Percentiles rank a stretch among this genome's conserved stretches.
These are phyloP conservation scores for Phyllostomus hastatus DNA, from an alignment of 2,113 vertebrate genomes.

Conservation along the genomic window DNA sequence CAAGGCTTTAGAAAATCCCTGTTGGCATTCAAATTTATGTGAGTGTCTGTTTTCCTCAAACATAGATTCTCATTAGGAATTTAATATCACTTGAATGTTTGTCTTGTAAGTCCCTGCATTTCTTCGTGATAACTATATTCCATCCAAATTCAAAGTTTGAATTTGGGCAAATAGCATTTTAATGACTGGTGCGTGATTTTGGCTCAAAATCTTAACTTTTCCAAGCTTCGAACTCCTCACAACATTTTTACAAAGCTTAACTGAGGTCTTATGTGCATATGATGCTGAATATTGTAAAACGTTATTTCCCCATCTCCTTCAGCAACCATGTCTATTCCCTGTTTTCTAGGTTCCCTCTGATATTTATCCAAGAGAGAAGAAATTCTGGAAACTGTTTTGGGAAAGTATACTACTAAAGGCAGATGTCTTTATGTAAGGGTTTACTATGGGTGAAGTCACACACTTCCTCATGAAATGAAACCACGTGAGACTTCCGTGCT, in stretches of 20 bases:
- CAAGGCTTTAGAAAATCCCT: neutral
- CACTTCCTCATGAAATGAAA: constrained; percentile 31
- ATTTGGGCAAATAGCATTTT: neutral
- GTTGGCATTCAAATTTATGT: neutral
- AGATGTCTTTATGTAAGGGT: neutral
- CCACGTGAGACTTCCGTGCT: neutral
- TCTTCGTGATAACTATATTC: neutral
- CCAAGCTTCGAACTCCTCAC: neutral
- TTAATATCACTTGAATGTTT: neutral
- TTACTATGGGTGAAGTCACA: neutral
- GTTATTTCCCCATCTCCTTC: neutral
- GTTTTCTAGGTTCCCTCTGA: neutral
- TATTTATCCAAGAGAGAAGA: neutral
- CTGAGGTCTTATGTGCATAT: accelerated
- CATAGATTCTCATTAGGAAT: neutral
- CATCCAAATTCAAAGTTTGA: neutral
- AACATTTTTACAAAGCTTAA: neutral
- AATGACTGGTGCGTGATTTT: neutral
- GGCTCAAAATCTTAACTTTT: neutral
- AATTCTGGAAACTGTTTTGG: neutral
- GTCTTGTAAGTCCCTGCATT: neutral
- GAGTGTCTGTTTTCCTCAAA: neutral
- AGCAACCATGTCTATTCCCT: neutral
- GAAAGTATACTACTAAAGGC: neutral
- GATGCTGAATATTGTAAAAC: accelerated